A percentile compares a stretch with the other conserved stretches of the same genome.
phyloP scores from a whole-genome alignment of 2,888 invertebrate genomes.

The Petrolisthes manimaculis region DNA sequence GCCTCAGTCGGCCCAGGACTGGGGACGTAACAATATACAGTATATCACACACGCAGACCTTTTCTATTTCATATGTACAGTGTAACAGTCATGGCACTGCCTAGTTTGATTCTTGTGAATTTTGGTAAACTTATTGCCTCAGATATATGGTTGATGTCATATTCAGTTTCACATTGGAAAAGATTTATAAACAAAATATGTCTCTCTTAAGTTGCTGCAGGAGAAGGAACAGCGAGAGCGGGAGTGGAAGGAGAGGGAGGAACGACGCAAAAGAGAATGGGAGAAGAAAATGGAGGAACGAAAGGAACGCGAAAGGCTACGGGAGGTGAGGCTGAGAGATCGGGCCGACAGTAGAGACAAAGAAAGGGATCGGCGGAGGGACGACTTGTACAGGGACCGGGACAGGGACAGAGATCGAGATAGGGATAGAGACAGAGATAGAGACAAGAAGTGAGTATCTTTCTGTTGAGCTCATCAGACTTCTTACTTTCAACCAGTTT shows the following conservation, averaged over 20 bases:
- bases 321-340: slow-evolving; percentile 61
- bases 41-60: no score
- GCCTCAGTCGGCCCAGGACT: no score
- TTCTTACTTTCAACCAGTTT: no score
- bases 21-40: no score
- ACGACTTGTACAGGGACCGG: slow-evolving; percentile 7
- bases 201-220: slow-evolving; percentile 22
- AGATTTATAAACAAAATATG: no score
- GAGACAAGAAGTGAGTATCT: slow-evolving; percentile 39
- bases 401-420: slow-evolving; percentile 54
- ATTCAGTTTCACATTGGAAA: neutral
- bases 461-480: no score
- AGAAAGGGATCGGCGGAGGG: slow-evolving; percentile 47
- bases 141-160: no score
- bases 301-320: slow-evolving; percentile 54
- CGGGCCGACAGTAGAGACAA: slow-evolving; percentile 49
- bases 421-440: slow-evolving; percentile 30
- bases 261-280: slow-evolving; percentile 62
- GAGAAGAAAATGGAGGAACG: slow-evolving; percentile 63
- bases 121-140: neutral
- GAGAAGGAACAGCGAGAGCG: slow-evolving; percentile 57
- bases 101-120: no score
- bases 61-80: no score
- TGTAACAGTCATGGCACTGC: no score
- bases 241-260: slow-evolving; percentile 62